These are phyloP conservation scores for Toxotes jaculatrix DNA, from an alignment of 2,113 vertebrate genomes.

Conservation along the genomic window DNA sequence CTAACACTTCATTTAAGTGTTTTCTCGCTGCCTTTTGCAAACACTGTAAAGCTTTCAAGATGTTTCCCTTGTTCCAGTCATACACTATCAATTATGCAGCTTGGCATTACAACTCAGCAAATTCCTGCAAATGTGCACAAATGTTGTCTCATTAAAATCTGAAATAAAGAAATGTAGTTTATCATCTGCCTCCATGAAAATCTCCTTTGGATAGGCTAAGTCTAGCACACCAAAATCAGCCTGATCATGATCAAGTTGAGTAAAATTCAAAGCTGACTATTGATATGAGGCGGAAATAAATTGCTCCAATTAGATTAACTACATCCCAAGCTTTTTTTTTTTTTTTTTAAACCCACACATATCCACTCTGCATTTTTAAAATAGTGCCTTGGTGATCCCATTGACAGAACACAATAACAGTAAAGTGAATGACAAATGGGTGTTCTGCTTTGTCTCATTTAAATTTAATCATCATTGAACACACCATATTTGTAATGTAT, in stretches of 20 bases:
- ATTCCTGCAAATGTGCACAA: slow-evolving; percentile 31
- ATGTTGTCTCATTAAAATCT: slow-evolving; percentile 41
- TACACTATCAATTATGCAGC: slow-evolving; percentile 40
- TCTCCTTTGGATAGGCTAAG: slow-evolving; percentile 21
- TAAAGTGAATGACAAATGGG: slow-evolving; percentile 1
- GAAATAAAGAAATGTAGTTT: slow-evolving; percentile 26
- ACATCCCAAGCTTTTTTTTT: slow-evolving; percentile 2
- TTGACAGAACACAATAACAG: slow-evolving; percentile 22
- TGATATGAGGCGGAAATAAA: slow-evolving; percentile 51
- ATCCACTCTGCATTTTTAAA: slow-evolving; percentile 3
- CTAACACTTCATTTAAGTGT: background rate
- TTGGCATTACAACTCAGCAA: slow-evolving; percentile 16
- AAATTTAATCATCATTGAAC: slow-evolving; percentile 32
- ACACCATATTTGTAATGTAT: background rate
- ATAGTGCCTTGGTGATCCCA: background rate
- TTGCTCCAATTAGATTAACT: slow-evolving; percentile 33
- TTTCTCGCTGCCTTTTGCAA: slow-evolving; percentile 17
- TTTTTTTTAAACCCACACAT: background rate
- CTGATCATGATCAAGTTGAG: slow-evolving; percentile 59
- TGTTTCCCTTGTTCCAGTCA: slow-evolving; percentile 25
- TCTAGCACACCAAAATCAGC: slow-evolving; percentile 11
- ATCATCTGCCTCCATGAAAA: slow-evolving; percentile 14
- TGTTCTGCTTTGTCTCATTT: slow-evolving; percentile 30
- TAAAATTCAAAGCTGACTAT: slow-evolving; percentile 54
- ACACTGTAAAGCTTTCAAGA: slow-evolving; percentile 43